phyloP scores from a whole-genome alignment of 35 echinoderm and acorn worm species.

The Lytechinus pictus region DNA sequence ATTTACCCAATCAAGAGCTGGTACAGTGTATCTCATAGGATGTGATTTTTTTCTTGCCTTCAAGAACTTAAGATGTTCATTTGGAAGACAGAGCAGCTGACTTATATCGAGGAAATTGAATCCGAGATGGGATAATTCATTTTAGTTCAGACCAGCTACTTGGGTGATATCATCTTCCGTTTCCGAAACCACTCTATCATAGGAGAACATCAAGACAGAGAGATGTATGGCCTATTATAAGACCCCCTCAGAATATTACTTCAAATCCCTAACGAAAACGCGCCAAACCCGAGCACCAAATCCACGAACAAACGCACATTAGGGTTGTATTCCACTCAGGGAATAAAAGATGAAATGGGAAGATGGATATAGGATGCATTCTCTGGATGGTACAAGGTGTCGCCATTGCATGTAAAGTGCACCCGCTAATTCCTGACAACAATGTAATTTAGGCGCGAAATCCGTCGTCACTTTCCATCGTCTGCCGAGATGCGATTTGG shows the following conservation, averaged over 20 bases:
- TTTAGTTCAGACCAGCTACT: neutral
- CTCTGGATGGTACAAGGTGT: neutral
- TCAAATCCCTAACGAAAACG: constrained; percentile 45
- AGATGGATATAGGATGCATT: neutral
- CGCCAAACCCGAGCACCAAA: neutral
- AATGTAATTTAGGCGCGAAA: constrained; percentile 40
- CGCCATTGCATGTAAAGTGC: constrained; percentile 28
- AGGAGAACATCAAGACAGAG: neutral
- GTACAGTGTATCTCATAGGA: too few species aligned
- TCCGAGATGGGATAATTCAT: neutral
- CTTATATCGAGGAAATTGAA: neutral
- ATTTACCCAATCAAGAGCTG: too few species aligned
- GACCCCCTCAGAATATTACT: constrained; percentile 37
- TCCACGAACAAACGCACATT: constrained; percentile 44
- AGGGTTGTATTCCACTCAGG: constrained; percentile 31
- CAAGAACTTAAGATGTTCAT: neutral
- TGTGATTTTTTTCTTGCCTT: neutral
- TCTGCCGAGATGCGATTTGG: constrained; percentile 37
- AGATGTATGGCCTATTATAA: constrained; percentile 11
- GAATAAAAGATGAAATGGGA: neutral
- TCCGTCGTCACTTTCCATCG: constrained; percentile 37
- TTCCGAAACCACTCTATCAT: constrained; percentile 46
- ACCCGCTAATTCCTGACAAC: constrained; percentile 36
- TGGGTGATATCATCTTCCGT: constrained; percentile 31
- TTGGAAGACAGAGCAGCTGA: neutral